These are phyloP conservation scores for Labeo catla DNA, from an alignment of 2,113 vertebrate species.

Conservation along the genomic window DNA sequence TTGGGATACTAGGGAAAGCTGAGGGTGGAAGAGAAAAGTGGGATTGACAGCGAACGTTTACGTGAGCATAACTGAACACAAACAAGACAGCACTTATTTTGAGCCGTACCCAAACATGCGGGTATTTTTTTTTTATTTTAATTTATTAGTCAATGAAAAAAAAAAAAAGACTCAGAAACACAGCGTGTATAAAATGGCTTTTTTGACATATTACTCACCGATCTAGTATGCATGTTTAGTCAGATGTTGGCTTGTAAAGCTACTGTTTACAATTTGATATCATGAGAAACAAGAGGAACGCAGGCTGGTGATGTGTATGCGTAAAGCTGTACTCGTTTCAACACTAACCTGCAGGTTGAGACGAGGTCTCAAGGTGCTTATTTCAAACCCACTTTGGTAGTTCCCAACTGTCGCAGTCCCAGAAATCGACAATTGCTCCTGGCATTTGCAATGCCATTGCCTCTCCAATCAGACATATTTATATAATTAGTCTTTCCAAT, in stretches of 20 bases:
- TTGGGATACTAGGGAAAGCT: constrained; percentile 80
- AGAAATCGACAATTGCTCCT: constrained; percentile 85
- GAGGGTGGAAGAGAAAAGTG: constrained; percentile 79
- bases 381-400: constrained; percentile 65
- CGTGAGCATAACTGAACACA: constrained; percentile 76
- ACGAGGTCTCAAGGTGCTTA: constrained; percentile 75
- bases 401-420: constrained; percentile 78
- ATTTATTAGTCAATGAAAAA: constrained; percentile 80
- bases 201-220: constrained; percentile 80
- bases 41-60: constrained; percentile 83
- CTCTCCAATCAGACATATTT: constrained; percentile 85
- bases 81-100: constrained; percentile 90
- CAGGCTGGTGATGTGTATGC: constrained; percentile 51
- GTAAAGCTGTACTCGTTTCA: constrained; percentile 73
- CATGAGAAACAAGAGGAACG: constrained; percentile 70
- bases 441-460: constrained; percentile 85
- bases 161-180: constrained; percentile 68
- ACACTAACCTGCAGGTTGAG: constrained; percentile 77
- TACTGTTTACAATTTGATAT: constrained; percentile 85
- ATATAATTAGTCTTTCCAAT: constrained; percentile 87
- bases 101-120: constrained; percentile 83
- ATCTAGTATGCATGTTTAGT: constrained; percentile 83
- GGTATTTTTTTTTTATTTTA: constrained; percentile 74
- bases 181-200: constrained; percentile 82
- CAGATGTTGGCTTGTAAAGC: constrained; percentile 87